Conservation (phyloP, 2,888 invertebrate species). For the Lithophane socia region DNA sequence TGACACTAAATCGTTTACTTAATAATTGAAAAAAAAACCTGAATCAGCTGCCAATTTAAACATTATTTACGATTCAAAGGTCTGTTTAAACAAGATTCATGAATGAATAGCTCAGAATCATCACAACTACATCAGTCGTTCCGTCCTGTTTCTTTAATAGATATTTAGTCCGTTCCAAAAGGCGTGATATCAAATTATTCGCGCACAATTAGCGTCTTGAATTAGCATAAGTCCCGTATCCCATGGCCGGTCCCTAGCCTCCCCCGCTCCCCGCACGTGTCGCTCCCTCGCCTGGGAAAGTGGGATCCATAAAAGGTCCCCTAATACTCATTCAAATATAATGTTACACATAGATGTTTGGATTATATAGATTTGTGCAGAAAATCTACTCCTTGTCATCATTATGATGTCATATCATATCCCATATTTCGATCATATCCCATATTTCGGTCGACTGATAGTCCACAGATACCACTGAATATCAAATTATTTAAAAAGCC, state of each 20-base stretch:
- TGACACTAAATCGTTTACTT: constrained; percentile 7
- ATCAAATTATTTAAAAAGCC: neutral
- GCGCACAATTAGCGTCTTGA: constrained; percentile 45
- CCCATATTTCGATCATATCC: too few species aligned
- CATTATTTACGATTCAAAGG: constrained; percentile 27
- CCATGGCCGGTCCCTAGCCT: neutral
- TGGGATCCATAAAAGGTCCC: constrained; percentile 39
- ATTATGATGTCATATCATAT: too few species aligned
- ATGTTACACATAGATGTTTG: constrained; percentile 16
- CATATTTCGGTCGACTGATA: too few species aligned
- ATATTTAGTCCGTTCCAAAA: constrained; percentile 27
- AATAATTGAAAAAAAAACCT: constrained; percentile 25
- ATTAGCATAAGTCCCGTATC: constrained; percentile 43
- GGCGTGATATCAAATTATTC: constrained; percentile 26
- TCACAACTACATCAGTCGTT: neutral
- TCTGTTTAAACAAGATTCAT: constrained; percentile 19
- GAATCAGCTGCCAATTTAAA: constrained; percentile 29
- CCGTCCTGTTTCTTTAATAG: neutral
- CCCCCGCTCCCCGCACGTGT: too few species aligned
- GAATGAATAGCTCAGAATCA: neutral
- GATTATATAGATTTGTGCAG: constrained; percentile 22
- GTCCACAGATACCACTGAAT: neutral
- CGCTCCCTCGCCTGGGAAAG: neutral
- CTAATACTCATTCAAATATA: constrained; percentile 33
- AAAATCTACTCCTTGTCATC: constrained; percentile 9